Conservation (phyloP, 2,797 vertebrate genomes). For the Crenuchus spilurus region DNA sequence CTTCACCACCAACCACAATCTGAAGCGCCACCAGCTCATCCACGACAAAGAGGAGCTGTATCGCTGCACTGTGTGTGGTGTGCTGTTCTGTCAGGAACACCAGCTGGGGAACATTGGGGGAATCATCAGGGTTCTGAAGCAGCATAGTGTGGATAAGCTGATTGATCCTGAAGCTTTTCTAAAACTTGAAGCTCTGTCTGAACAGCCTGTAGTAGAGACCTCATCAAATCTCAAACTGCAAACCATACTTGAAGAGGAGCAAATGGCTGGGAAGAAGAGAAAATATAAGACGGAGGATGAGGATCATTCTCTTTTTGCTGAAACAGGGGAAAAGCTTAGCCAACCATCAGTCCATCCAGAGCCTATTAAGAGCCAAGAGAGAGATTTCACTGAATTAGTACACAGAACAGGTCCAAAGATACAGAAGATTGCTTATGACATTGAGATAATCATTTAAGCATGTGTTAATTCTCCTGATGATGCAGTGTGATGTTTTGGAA, state of each 20-base stretch:
- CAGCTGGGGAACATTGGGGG: constrained; percentile 32
- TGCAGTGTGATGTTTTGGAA: too few species aligned
- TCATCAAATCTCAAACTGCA: neutral
- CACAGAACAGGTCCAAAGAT: neutral
- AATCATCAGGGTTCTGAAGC: constrained; percentile 18
- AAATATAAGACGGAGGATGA: neutral
- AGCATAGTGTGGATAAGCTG: neutral
- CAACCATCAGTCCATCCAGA: neutral
- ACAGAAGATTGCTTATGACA: constrained; percentile 64
- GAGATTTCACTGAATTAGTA: neutral
- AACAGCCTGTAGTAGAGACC: neutral
- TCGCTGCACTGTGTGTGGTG: constrained; percentile 66
- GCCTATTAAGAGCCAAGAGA: neutral
- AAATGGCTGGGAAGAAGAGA: constrained; percentile 37
- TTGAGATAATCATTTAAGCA: constrained; percentile 65
- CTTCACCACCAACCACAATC: constrained; percentile 62
- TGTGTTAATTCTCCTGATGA: too few species aligned
- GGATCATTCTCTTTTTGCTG: neutral
- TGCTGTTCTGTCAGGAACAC: constrained; percentile 71
- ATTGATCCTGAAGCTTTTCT: neutral
- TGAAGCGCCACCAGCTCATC: constrained; percentile 74
- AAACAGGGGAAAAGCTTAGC: neutral
- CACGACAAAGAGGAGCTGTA: constrained; percentile 72
- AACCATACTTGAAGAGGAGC: neutral
- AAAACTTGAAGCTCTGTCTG: neutral